Evolutionary conservation across 2,113 vertebrate genomes (phyloP).

Genomic region (Campylomormyrus numenius): DNA sequence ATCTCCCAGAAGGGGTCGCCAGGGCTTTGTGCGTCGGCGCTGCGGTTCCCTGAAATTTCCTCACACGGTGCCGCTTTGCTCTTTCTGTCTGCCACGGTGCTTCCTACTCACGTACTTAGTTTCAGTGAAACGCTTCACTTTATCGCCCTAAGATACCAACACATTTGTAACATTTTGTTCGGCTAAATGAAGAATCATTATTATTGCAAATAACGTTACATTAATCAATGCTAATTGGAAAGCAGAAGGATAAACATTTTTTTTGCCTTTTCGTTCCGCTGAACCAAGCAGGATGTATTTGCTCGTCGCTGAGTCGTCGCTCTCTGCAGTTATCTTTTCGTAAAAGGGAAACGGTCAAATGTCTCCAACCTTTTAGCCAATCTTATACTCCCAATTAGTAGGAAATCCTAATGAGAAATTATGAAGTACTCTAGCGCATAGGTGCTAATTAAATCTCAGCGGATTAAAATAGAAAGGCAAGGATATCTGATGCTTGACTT

Average conservation of each 20-base stretch:
- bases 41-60: neutral
- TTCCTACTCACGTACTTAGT: neutral
- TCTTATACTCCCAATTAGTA: neutral
- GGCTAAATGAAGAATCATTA: slow-evolving; percentile 1
- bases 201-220: slow-evolving; percentile 1
- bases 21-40: neutral
- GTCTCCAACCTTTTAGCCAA: neutral
- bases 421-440: slow-evolving; percentile 1
- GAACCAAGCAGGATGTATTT: neutral
- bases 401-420: neutral
- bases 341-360: neutral
- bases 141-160: neutral
- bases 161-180: slow-evolving; percentile 3
- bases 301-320: neutral
- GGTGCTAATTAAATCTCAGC: slow-evolving; percentile 12
- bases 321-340: neutral
- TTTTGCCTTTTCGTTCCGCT: slow-evolving; percentile 9
- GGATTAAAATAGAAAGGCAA: neutral
- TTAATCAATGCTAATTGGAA: slow-evolving; percentile 13
- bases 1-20: slow-evolving; percentile 20
- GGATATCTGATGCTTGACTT: neutral
- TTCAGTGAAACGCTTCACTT: neutral
- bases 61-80: neutral
- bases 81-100: neutral
- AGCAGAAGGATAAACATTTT: slow-evolving; percentile 5